Evolutionary conservation across 2,113 vertebrate genomes (phyloP).

Genomic region (Polyodon spathula): DNA sequence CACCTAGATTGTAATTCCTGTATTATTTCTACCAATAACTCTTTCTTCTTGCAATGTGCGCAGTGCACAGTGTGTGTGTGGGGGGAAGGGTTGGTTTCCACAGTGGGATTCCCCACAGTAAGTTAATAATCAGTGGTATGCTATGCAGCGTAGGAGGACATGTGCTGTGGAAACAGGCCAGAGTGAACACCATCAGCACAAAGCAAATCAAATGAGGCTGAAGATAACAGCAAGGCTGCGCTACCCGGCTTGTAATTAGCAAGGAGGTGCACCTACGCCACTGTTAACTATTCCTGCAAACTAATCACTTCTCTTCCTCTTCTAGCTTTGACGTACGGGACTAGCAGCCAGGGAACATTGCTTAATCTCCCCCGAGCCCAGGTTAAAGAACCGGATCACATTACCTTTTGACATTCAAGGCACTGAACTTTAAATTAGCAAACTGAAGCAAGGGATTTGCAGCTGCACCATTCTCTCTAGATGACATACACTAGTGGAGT

Average conservation of each 20-base stretch:
- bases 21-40: not conserved
- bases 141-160: conserved; percentile 2
- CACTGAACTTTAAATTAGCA: no score
- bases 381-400: no score
- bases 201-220: not conserved
- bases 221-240: not conserved
- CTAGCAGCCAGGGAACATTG: no score
- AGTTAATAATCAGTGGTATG: not conserved
- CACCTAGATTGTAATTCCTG: not conserved
- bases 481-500: no score
- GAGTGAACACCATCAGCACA: not conserved
- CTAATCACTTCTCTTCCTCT: no score
- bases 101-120: conserved; percentile 13
- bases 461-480: no score
- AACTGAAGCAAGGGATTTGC: no score
- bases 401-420: no score
- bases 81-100: conserved; percentile 1
- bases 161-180: not conserved
- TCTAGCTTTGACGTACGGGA: no score
- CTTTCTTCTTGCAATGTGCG: not conserved
- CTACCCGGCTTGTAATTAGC: not conserved
- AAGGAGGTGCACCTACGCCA: no score
- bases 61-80: not conserved
- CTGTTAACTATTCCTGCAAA: no score
- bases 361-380: no score